phyloP scores from a whole-genome alignment of 2,888 invertebrate genomes.

The Dioctria rufipes region DNA sequence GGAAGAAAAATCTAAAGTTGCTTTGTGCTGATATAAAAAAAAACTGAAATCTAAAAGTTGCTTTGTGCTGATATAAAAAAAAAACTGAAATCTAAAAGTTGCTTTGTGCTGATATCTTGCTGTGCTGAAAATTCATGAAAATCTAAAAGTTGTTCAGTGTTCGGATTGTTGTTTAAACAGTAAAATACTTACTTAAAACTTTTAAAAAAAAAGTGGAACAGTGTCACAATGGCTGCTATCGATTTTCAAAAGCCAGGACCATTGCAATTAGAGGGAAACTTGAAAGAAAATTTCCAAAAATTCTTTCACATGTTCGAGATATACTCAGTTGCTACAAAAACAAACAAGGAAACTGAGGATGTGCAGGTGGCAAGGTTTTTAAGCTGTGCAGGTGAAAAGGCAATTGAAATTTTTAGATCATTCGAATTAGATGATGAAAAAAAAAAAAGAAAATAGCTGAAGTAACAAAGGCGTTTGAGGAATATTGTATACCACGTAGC shows the following conservation, averaged over 20 bases:
- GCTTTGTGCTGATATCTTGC: not conserved
- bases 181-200: not conserved
- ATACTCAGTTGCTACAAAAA: conserved; percentile 48
- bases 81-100: not conserved
- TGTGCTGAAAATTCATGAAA: too few species aligned
- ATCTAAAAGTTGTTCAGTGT: not conserved
- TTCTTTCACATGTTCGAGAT: conserved; percentile 43
- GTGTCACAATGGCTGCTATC: conserved; percentile 2
- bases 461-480: too few species aligned
- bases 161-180: not conserved
- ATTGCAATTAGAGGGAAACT: conserved; percentile 39
- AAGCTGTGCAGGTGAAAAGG: conserved; percentile 51
- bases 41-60: not conserved
- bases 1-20: too few species aligned
- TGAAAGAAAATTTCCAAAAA: conserved; percentile 51
- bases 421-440: conserved; percentile 42
- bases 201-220: not conserved
- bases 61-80: not conserved
- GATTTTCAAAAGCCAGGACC: conserved; percentile 45
- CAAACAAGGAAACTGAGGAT: conserved; percentile 19
- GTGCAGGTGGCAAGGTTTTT: conserved; percentile 49
- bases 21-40: not conserved
- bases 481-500: too few species aligned
- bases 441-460: conserved; percentile 38
- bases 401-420: conserved; percentile 50